These are phyloP conservation scores for Colletes collaris DNA, from an alignment of 2,888 invertebrate genomes.

Conservation along the genomic window DNA sequence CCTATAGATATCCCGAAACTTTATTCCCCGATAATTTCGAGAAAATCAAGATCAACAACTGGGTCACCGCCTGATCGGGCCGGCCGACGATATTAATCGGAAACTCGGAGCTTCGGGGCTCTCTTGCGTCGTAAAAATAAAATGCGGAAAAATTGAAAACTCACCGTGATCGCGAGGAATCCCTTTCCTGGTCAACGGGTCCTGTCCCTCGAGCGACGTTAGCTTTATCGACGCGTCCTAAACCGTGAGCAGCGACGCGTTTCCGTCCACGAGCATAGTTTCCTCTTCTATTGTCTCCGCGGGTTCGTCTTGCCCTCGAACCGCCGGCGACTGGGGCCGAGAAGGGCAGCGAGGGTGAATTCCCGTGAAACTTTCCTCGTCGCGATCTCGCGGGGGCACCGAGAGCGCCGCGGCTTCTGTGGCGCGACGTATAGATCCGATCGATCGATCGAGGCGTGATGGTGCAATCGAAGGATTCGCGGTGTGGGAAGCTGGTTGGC, in stretches of 20 bases:
- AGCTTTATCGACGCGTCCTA: constrained; percentile 29
- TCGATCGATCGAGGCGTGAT: constrained; percentile 23
- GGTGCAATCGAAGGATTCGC: background rate
- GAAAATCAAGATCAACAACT: background rate
- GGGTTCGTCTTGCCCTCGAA: background rate
- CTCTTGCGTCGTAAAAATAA: too few relatives aligned
- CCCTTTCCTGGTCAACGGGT: background rate
- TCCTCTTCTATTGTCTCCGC: constrained; percentile 2
- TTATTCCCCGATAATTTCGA: too few relatives aligned
- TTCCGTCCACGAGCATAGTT: constrained; percentile 45
- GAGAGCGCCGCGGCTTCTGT: background rate
- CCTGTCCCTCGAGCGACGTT: background rate
- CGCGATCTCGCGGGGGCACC: background rate
- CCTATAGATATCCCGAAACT: too few relatives aligned
- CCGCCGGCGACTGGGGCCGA: background rate
- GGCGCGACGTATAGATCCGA: background rate
- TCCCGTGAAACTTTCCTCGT: background rate
- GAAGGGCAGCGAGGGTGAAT: background rate
- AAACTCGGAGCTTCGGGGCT: too few relatives aligned
- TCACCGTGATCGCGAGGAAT: constrained; percentile 14
- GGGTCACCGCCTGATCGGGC: too few relatives aligned
- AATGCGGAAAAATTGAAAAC: background rate
- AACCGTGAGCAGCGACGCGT: constrained; percentile 8
- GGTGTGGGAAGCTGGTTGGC: constrained; percentile 45
- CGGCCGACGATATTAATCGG: too few relatives aligned